phyloP scores from a whole-genome alignment of 2,113 vertebrate species.

The Rhynchomys soricoides region DNA sequence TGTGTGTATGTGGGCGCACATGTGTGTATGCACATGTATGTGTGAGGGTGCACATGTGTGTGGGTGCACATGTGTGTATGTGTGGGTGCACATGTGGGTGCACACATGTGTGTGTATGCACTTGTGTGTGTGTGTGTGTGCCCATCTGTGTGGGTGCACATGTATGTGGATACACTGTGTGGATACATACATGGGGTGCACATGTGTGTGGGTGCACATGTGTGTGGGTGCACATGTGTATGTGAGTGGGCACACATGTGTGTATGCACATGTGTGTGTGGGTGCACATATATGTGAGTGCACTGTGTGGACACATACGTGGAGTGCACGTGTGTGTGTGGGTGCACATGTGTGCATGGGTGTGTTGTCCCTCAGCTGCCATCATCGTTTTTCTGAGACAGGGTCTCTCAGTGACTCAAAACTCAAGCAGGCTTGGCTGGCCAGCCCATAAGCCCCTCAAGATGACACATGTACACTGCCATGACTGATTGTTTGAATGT shows the following conservation, averaged over 20 bases:
- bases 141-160: no score
- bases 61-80: no score
- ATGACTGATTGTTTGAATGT: neutral
- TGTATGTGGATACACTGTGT: neutral
- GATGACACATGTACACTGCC: neutral
- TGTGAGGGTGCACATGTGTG: no score
- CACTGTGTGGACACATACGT: neutral
- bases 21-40: no score
- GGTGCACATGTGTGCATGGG: neutral
- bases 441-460: no score
- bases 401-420: neutral
- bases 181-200: accelerated
- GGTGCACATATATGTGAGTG: neutral
- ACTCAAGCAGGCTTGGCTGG: neutral
- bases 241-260: neutral
- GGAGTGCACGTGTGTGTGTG: neutral
- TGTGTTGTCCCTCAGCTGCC: no score
- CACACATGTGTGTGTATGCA: no score
- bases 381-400: neutral
- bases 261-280: neutral
- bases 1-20: neutral
- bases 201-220: neutral
- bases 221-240: neutral
- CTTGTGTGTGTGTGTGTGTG: no score
- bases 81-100: no score